These are phyloP conservation scores for Philaethria dido DNA, from an alignment of 2,888 invertebrate species.

Conservation along the genomic window DNA sequence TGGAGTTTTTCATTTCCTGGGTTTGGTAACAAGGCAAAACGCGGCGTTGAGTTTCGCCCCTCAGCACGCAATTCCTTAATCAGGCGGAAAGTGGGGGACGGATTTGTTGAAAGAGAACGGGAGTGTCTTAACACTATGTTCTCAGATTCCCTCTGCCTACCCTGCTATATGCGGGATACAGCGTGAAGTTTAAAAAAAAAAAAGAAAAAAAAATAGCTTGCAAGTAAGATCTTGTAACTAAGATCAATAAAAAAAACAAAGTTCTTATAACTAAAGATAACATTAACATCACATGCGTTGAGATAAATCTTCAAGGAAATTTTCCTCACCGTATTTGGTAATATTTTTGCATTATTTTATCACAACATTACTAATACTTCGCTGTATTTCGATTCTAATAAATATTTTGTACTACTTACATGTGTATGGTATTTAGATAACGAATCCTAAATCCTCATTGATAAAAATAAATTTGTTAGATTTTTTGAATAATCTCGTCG, in stretches of 20 bases:
- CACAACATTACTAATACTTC: constrained; percentile 3
- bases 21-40: no score
- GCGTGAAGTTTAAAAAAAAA: no score
- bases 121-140: no score
- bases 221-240: no score
- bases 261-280: constrained; percentile 12
- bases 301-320: constrained; percentile 9
- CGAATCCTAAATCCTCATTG: neutral
- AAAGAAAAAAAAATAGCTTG: no score
- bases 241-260: constrained; percentile 7
- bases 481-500: neutral
- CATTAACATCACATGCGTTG: constrained; percentile 11
- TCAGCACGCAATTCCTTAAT: no score
- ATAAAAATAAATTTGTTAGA: neutral
- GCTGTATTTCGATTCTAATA: neutral
- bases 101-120: no score
- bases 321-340: constrained; percentile 11
- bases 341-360: constrained; percentile 6
- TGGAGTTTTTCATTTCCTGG: no score
- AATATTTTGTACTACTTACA: constrained; percentile 3
- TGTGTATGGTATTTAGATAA: neutral
- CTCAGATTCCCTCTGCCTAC: no score
- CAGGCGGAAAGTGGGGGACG: no score
- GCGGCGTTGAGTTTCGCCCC: no score
- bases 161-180: no score